Percentiles rank a stretch among this genome's conserved stretches.
Evolutionary conservation across 2,888 invertebrate species (phyloP).

Genomic region (Platypus cylindrus): DNA sequence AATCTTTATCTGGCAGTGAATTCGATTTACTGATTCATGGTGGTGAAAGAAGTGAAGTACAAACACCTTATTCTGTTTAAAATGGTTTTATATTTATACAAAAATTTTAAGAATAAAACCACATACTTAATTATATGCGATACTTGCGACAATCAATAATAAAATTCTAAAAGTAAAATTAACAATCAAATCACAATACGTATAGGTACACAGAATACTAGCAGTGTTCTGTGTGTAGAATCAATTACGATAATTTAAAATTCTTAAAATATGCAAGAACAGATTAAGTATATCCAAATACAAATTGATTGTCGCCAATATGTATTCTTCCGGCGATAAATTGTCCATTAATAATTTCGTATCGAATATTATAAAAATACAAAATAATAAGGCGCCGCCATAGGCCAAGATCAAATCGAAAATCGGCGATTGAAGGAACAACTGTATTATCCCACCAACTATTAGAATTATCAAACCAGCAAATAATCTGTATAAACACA

Average conservation of each 20-base stretch:
- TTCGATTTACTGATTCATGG: constrained; percentile 50
- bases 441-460: constrained; percentile 58
- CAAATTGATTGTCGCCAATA: constrained; percentile 56
- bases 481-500: constrained; percentile 28
- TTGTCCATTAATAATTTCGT: constrained; percentile 73
- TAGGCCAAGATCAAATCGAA: constrained; percentile 60
- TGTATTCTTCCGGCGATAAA: constrained; percentile 65
- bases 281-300: constrained; percentile 82
- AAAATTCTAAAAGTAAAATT: no score
- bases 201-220: constrained; percentile 35
- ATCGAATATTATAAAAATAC: constrained; percentile 72
- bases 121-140: no score
- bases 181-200: no score
- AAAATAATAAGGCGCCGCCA: constrained; percentile 64
- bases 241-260: no score
- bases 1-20: constrained; percentile 48
- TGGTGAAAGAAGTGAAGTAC: constrained; percentile 8
- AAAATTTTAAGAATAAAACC: not conserved
- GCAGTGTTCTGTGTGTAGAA: no score
- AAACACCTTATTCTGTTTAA: constrained; percentile 18
- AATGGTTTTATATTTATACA: no score
- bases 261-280: constrained; percentile 66
- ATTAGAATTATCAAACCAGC: constrained; percentile 55
- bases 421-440: constrained; percentile 58
- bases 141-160: no score